Conservation (phyloP, 2,888 invertebrate species). For the Torymus tubicola region DNA sequence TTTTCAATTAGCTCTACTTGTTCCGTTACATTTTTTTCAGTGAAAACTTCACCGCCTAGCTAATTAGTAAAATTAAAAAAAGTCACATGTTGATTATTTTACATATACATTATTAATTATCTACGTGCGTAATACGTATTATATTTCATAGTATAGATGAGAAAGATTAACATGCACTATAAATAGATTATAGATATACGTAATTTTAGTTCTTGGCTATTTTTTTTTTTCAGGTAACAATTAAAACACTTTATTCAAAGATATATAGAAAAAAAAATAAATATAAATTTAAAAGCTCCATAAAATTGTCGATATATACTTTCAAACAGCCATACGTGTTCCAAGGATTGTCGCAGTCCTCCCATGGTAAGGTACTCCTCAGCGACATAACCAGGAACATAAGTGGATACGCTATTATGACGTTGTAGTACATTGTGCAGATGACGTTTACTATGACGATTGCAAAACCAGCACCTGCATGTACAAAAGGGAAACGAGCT, state of each 20-base stretch:
- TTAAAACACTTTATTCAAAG: no score
- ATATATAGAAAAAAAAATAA: not conserved
- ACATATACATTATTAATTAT: not conserved
- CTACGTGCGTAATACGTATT: no score
- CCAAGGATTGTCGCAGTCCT: conserved; percentile 87
- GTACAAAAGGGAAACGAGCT: not conserved
- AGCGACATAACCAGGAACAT: conserved; percentile 87
- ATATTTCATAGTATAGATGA: no score
- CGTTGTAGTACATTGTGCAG: conserved; percentile 89
- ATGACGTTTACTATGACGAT: conserved; percentile 88
- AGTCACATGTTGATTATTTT: conserved; percentile 60
- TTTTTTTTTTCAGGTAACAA: no score
- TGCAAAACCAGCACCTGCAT: conserved; percentile 91
- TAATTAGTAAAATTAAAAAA: conserved; percentile 63
- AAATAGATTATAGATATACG: not conserved
- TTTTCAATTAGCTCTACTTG: conserved; percentile 63
- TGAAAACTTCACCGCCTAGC: conserved; percentile 66
- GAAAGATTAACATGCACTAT: not conserved
- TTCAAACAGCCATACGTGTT: conserved; percentile 86
- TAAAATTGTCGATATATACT: conserved; percentile 71
- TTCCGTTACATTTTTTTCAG: conserved; percentile 58
- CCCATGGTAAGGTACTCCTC: conserved; percentile 84
- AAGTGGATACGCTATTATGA: conserved; percentile 90
- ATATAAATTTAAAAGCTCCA: no score
- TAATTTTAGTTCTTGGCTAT: no score